Evolutionary conservation across 2,888 invertebrate genomes (phyloP), one percentile per base, ranked within the genome.

Genomic region (Caenorhabditis drosophilae): DNA sequence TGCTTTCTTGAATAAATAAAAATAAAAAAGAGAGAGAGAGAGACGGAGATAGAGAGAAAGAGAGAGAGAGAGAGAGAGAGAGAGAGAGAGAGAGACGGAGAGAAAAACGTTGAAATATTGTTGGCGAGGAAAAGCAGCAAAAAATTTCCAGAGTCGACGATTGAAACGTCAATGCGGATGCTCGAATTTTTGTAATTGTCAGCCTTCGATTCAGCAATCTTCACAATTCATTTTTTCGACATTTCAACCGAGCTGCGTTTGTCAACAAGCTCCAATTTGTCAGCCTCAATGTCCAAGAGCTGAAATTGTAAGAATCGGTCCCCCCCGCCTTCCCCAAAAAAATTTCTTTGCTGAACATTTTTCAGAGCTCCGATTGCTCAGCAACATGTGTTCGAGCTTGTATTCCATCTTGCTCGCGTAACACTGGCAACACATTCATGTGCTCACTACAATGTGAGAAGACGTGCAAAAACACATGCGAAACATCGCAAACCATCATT

Each of bases 91-190:
- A n/a, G n/a, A n/a, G n/a, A n/a, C n/a, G n/a, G n/a, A n/a, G n/a
- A n/a, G 12, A 36, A 36, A 36, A 36, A 36, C 36, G n/a, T 9
- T 36, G 36, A 36, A n/a, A 9, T 12, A n/a, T 12, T 11, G 4
- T 9, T 9, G n/a, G n/a, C 4, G 7, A 12, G 7, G 36, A 4
- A n/a, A 11, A 36, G 4, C 7, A 36, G 4, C 12, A 36, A n/a
- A 36, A 36, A 2, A 2, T 23, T 66, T 66, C 40, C 54, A 72
- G 72, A 61, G 59, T 20, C 57, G 63, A 22, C 66, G 72, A 27
- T 36, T 67, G 22, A 72, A 72, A 53, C 61, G 67, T 20, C 60
- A 72, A 45, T 72, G 72, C 45, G 72, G 72, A 16, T 72, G 72
- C 46, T 64, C 72, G 16, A 58, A 68, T 31, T 72, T 67, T 48